These are phyloP conservation scores for Laothoe populi DNA, from an alignment of 2,888 invertebrate genomes.

Conservation along the genomic window DNA sequence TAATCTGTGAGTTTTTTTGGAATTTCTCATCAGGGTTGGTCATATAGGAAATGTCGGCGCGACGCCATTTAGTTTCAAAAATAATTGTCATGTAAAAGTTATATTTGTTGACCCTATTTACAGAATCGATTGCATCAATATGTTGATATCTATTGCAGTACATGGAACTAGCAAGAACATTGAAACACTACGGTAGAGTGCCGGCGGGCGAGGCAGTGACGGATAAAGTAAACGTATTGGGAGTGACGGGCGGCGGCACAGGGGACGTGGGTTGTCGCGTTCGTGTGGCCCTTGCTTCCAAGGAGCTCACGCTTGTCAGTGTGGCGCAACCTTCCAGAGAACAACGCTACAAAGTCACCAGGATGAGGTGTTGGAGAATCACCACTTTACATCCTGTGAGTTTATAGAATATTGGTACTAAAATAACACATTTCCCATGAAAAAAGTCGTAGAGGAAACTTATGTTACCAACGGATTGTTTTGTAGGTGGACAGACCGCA, in stretches of 20 bases:
- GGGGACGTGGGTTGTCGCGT: conserved; percentile 57
- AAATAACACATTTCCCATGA: too few species aligned
- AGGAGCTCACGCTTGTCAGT: conserved; percentile 91
- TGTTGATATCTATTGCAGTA: conserved; percentile 85
- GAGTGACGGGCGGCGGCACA: conserved; percentile 33
- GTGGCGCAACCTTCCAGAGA: conserved; percentile 88
- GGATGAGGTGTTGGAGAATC: conserved; percentile 99
- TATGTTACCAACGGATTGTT: conserved; percentile 11
- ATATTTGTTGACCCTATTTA: too few species aligned
- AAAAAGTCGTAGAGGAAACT: too few species aligned
- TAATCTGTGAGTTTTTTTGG: too few species aligned
- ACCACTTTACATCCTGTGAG: conserved; percentile 91
- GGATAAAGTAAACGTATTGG: conserved; percentile 59
- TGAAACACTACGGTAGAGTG: conserved; percentile 96
- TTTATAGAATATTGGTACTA: conserved; percentile 27
- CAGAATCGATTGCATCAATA: background rate
- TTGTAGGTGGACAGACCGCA: conserved; percentile 66
- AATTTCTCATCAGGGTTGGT: too few species aligned
- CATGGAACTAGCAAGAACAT: conserved; percentile 91
- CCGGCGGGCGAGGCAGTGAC: conserved; percentile 77
- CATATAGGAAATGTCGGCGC: too few species aligned
- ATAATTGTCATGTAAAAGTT: too few species aligned
- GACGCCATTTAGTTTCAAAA: too few species aligned
- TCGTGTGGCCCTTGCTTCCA: conserved; percentile 92
- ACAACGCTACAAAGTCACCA: conserved; percentile 95